Percentiles rank a stretch among this genome's conserved stretches.
phyloP scores from a whole-genome alignment of 2,113 vertebrate genomes.

The Cichladusa arquata region DNA sequence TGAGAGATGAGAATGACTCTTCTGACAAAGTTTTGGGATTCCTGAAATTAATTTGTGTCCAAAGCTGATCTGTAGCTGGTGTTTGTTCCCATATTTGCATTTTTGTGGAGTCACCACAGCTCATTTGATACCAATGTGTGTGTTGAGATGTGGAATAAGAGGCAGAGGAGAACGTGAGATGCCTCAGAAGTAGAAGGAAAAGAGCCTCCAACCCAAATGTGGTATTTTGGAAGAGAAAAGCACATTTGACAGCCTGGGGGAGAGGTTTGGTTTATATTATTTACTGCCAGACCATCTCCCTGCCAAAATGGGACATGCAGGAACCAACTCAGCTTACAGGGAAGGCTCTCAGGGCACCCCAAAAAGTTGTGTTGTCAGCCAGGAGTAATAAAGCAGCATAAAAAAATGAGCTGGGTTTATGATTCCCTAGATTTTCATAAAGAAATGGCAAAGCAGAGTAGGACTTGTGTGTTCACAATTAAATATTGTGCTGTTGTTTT shows the following conservation, averaged over 20 bases:
- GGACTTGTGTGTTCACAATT: not conserved
- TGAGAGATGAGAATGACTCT: not conserved
- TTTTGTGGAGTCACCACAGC: not conserved
- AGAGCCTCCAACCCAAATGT: not conserved
- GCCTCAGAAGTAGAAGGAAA: not conserved
- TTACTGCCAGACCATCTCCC: not conserved
- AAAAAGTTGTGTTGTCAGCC: not conserved
- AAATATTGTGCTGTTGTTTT: not conserved
- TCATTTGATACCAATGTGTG: fast-evolving
- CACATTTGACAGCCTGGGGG: too few relatives aligned
- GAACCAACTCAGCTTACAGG: not conserved
- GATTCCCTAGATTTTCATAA: not conserved
- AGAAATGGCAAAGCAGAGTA: not conserved
- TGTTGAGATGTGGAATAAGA: not conserved
- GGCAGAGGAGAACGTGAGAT: not conserved
- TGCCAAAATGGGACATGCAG: not conserved
- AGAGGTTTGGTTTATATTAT: not conserved
- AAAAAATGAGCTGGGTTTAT: not conserved
- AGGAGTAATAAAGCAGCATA: not conserved
- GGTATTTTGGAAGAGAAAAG: not conserved
- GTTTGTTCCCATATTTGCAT: not conserved
- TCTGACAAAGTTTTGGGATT: not conserved
- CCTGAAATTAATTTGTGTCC: not conserved
- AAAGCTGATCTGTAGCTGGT: not conserved
- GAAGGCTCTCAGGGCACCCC: not conserved